Evolutionary conservation across 2,888 invertebrate species (phyloP), one percentile per base, ranked within the genome.

Genomic region (Melolontha melolontha): DNA sequence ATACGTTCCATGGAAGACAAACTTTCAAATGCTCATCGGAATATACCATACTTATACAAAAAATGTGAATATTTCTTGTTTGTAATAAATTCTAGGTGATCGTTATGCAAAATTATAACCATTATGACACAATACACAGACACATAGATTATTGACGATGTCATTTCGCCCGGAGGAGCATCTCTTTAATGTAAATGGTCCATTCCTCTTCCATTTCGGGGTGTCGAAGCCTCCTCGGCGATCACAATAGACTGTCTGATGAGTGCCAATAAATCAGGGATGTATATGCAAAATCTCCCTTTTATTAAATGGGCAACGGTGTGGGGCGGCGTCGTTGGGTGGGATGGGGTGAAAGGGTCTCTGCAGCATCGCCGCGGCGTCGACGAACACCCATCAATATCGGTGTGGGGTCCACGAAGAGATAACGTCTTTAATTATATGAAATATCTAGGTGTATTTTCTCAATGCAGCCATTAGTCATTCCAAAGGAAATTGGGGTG

Each of bases 221-320:
- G 44, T 59, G 59, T 59, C 59, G 59, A 59, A 59, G 59, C 47
- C 41, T 47, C 59, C 44, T 47, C 14, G 59, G 75, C 75, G 77
- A 74, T 75, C 78, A 85, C 83, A 84, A 84, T 84, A 80, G 82
- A 78, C 79, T 82, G 44, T 84, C 85, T 85, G 85, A 85, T 84
- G 84, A 86, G 85, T 83, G 84, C 83, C 86, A 84, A 86, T 86
- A 86, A 86, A 86, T 86, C 86, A 86, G 84, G 78, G 80, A 42
- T 59, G 47, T 47, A 81, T 81, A 82, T 82, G 81, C 81, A 82
- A 82, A 82, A 82, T 79, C 79, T 79, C 80, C 80, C 80, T 78
- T 79, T 79, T 79, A 79, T 79, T 77, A 79, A 79, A 59, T 42
- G 12, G 44, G 44, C 29, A 44, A 39, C 12, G 44, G 22, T 10